A percentile compares a stretch with the other conserved stretches of the same genome.
Conservation (phyloP, 1,140 invertebrate genomes). For the Drosophila paulistorum region DNA sequence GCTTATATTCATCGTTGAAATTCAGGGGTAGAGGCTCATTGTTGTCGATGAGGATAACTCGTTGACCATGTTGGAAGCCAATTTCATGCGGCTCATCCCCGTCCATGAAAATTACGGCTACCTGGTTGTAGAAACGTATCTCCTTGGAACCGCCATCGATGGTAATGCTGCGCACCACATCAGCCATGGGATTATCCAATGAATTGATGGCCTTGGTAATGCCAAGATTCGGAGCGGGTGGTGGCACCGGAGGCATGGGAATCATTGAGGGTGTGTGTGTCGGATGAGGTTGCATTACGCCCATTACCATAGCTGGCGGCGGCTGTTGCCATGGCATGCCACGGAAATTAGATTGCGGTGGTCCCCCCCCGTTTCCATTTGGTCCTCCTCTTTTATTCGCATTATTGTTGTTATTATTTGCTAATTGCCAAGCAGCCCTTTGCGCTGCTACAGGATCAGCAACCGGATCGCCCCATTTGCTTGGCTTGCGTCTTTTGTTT, state of each 20-base stretch:
- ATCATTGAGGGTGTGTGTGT: slow-evolving; percentile 66
- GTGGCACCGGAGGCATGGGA: slow-evolving; percentile 48
- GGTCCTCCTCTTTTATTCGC: slow-evolving; percentile 30
- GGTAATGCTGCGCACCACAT: slow-evolving; percentile 87
- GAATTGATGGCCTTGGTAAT: slow-evolving; percentile 77
- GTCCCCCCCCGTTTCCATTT: slow-evolving; percentile 27
- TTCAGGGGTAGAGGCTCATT: slow-evolving; percentile 87
- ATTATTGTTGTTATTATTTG: slow-evolving; percentile 47
- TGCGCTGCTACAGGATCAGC: slow-evolving; percentile 56
- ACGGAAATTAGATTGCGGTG: slow-evolving; percentile 36
- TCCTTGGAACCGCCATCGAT: slow-evolving; percentile 93
- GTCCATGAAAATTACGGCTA: slow-evolving; percentile 92
- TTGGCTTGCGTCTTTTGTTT: slow-evolving; percentile 65
- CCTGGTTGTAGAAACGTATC: slow-evolving; percentile 93
- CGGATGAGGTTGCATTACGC: slow-evolving; percentile 61
- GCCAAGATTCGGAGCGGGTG: slow-evolving; percentile 23
- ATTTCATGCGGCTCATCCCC: slow-evolving; percentile 94
- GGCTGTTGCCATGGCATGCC: slow-evolving; percentile 72
- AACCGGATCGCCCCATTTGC: slow-evolving; percentile 76
- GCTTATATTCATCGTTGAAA: slow-evolving; percentile 89
- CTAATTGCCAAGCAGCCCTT: slow-evolving; percentile 59
- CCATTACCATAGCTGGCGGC: slow-evolving; percentile 56
- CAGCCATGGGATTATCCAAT: slow-evolving; percentile 77
- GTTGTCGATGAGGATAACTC: slow-evolving; percentile 88
- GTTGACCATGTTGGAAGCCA: slow-evolving; percentile 89